Percentiles rank a stretch among this genome's conserved stretches.
These are phyloP conservation scores for Arvicanthis niloticus DNA, from an alignment of 2,113 vertebrate species.

Conservation along the genomic window DNA sequence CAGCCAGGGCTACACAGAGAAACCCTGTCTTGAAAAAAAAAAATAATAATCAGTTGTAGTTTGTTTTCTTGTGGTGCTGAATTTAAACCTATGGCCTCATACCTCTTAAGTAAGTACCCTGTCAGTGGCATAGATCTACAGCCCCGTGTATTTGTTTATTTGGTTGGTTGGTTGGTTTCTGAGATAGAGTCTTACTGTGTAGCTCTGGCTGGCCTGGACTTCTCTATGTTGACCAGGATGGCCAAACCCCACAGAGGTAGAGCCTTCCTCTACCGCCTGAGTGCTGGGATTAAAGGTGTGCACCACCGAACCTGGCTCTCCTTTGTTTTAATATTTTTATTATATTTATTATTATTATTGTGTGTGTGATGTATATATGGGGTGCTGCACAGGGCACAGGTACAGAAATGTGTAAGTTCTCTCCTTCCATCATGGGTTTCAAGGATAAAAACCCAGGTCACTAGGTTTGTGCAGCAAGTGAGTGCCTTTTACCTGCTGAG, in stretches of 20 bases:
- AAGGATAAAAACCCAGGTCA: neutral
- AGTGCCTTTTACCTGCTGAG: neutral
- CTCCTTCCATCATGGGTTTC: neutral
- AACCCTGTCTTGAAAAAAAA: too few relatives aligned
- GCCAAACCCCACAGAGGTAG: neutral
- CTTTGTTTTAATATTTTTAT: neutral
- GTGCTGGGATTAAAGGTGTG: neutral
- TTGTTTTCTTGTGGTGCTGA: neutral
- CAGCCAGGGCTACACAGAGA: too few relatives aligned
- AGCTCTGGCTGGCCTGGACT: neutral
- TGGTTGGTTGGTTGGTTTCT: neutral
- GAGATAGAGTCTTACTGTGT: neutral
- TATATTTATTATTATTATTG: neutral
- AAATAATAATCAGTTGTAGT: too few relatives aligned
- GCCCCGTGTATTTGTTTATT: neutral
- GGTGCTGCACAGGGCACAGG: neutral
- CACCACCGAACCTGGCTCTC: neutral
- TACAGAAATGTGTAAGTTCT: neutral
- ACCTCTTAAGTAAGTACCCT: neutral
- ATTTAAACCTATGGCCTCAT: neutral
- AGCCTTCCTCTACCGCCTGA: neutral
- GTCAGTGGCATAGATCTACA: neutral
- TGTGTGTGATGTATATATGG: neutral
- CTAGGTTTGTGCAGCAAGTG: neutral
- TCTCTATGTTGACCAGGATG: neutral